Evolutionary conservation across 2,113 vertebrate species (phyloP), one percentile per base, ranked within the genome.

Genomic region (Cyprinodon brontotheroides): DNA sequence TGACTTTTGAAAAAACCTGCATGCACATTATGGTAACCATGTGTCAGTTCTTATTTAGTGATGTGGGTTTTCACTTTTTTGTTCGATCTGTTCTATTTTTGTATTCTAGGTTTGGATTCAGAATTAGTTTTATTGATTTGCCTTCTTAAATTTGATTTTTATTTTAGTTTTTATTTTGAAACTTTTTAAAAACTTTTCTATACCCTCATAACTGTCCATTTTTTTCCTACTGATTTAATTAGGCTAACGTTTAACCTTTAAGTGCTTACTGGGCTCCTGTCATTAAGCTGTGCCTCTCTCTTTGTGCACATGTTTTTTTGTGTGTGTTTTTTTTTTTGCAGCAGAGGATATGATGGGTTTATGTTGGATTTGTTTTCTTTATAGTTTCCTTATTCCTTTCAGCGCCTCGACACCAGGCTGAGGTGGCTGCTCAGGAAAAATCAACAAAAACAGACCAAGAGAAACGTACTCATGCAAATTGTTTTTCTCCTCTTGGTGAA

Each of bases 401-500:
- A 0, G 65, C 40, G 39, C 78, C 39, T 82, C 63, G 45, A 77
- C 76, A 80, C 29, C 77, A 63, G 69, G 72, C 77, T 11, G 68
- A 81, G 73, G 62, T 63, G 81, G 74, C 89, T 66, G 53, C 79
- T 59, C 68, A 75, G 1, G 70, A 87, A 79, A 87, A 79, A 73
- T 79, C 50, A 77, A 81, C 48, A 64, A 72, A 79, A 86, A 84
- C 68, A 81, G 15, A 61, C 6, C 17, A 11, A 84, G 72, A 83
- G 72, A 81, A 72, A 86, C 78, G 90, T 84, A 87, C 76, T 81
- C 77, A 91, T 91, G 91, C 92, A 93, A 91, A 91, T 92, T 87
- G 89, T 91, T 92, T 92, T 89, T 87, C 65, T 70, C 65, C 70
- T 66, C 81, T 78, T 78, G 74, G 64, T 76, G 74, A 75, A 90